phyloP scores from a whole-genome alignment of 1,140 invertebrate species.

The Adoxophyes honmai region DNA sequence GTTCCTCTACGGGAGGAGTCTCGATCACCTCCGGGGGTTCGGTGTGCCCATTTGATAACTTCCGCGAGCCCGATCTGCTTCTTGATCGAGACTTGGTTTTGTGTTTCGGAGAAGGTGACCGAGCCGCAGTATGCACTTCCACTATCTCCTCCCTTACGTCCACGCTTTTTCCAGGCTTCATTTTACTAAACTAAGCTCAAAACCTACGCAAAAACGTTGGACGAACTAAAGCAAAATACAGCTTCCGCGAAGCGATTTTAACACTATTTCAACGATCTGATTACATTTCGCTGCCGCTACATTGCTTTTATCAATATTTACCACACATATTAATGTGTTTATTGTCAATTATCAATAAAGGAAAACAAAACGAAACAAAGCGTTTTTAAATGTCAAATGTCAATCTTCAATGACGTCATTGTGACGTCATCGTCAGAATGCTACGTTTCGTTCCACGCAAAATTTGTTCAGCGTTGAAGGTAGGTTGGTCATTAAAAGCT shows the following conservation, averaged over 20 bases:
- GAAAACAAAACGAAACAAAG: conserved; percentile 20
- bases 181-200: conserved; percentile 24
- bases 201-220: conserved; percentile 24
- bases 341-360: conserved; percentile 6
- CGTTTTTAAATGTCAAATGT: conserved; percentile 60
- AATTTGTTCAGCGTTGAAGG: not conserved
- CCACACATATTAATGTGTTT: not conserved
- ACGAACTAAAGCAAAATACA: conserved; percentile 25
- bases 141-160: conserved; percentile 64
- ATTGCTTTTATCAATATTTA: not conserved
- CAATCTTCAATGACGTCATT: conserved; percentile 50
- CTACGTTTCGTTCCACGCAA: conserved; percentile 36
- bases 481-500: no score
- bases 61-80: conserved; percentile 56
- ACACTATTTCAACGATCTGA: not conserved
- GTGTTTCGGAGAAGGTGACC: conserved; percentile 62
- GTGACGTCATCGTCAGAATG: conserved; percentile 46
- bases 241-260: conserved; percentile 18
- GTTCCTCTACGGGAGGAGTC: conserved; percentile 24
- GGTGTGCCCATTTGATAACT: conserved; percentile 59
- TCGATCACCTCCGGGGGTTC: conserved; percentile 32
- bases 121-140: conserved; percentile 53
- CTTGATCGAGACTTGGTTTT: conserved; percentile 42
- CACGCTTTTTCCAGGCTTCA: conserved; percentile 66
- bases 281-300: not conserved